Percentiles rank a stretch among this genome's conserved stretches.
These are phyloP conservation scores for Tinea pellionella DNA, from an alignment of 2,888 invertebrate genomes.

Conservation along the genomic window DNA sequence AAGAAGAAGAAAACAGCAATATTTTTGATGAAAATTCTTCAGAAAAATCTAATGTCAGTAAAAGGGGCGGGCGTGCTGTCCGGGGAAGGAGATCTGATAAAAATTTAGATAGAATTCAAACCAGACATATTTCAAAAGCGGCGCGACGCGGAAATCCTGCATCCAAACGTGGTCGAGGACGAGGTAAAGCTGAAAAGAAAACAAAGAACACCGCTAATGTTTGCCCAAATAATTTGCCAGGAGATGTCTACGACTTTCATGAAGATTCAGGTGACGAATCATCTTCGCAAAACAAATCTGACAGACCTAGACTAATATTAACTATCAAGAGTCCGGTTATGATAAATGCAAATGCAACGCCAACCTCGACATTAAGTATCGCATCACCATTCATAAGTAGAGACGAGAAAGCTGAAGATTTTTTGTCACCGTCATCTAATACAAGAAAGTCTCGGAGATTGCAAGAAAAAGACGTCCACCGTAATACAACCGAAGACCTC, in stretches of 20 bases:
- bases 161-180: slow-evolving; percentile 60
- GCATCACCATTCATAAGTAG: slow-evolving; percentile 24
- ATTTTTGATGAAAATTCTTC: background rate
- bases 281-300: slow-evolving; percentile 49
- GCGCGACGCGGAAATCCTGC: slow-evolving; percentile 37
- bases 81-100: slow-evolving; percentile 56
- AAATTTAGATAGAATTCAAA: slow-evolving; percentile 49
- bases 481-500: slow-evolving; percentile 85
- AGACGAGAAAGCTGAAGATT: slow-evolving; percentile 59
- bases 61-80: slow-evolving; percentile 51
- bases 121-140: slow-evolving; percentile 56
- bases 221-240: slow-evolving; percentile 70
- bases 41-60: slow-evolving; percentile 23
- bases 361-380: slow-evolving; percentile 52
- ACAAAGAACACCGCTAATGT: slow-evolving; percentile 50
- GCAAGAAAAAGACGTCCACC: slow-evolving; percentile 80
- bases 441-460: slow-evolving; percentile 85
- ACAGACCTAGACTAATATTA: slow-evolving; percentile 80
- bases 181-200: slow-evolving; percentile 67
- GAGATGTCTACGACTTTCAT: slow-evolving; percentile 91
- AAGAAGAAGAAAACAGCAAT: background rate
- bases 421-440: slow-evolving; percentile 73
- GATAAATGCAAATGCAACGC: slow-evolving; percentile 44
- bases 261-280: slow-evolving; percentile 89
- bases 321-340: slow-evolving; percentile 81